A percentile compares a stretch with the other conserved stretches of the same genome.
These are phyloP conservation scores for Catostylus mosaicus DNA, from an alignment of 30 jellyfish, hydroid and myxozoan species.

Conservation along the genomic window DNA sequence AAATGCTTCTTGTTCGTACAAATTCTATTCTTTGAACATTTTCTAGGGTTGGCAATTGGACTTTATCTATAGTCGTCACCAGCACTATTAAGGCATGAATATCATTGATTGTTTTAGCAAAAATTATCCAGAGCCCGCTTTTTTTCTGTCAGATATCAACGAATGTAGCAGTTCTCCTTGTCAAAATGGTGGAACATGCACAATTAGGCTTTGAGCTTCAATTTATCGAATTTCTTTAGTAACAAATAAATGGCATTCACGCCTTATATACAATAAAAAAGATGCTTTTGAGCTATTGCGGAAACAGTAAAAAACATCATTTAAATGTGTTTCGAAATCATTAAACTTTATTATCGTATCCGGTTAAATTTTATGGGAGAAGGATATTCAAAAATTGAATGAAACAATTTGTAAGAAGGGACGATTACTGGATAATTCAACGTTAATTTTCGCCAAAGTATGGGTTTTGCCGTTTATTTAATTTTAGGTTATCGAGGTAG, in stretches of 20 bases:
- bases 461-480: no score
- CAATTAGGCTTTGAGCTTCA: no score
- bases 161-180: conserved; percentile 34
- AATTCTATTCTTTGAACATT: background rate
- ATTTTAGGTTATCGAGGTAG: no score
- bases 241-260: no score
- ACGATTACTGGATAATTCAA: no score
- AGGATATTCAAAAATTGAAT: no score
- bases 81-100: background rate
- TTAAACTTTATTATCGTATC: background rate
- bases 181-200: conserved; percentile 29
- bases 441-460: no score
- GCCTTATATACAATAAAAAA: no score
- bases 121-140: background rate
- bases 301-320: background rate
- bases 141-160: background rate
- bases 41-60: background rate
- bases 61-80: background rate
- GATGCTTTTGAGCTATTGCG: background rate
- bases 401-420: no score
- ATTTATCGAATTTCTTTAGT: no score
- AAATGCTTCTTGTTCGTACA: background rate
- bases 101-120: background rate
- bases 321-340: no score
- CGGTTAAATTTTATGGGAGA: no score